phyloP scores from a whole-genome alignment of 1,140 invertebrate genomes.

The Bombus terrestris region DNA sequence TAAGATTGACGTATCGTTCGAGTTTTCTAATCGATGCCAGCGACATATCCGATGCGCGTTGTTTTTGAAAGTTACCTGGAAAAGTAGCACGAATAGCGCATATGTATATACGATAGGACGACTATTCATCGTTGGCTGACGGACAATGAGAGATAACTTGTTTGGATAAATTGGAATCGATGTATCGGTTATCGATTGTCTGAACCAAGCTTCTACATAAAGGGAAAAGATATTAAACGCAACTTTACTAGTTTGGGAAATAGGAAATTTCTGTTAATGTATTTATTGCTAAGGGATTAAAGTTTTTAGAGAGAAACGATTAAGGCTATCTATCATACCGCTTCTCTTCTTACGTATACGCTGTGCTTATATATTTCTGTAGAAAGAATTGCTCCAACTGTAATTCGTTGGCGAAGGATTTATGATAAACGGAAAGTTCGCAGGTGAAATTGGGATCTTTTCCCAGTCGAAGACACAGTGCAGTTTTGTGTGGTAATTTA shows the following conservation, averaged over 20 bases:
- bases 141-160: not conserved
- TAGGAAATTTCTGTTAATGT: not conserved
- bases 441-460: not conserved
- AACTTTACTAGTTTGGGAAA: not conserved
- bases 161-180: not conserved
- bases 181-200: not conserved
- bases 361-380: no score
- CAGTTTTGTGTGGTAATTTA: conserved; percentile 22
- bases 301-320: no score
- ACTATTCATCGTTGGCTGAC: not conserved
- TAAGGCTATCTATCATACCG: no score
- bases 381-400: not conserved
- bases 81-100: not conserved
- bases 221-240: not conserved
- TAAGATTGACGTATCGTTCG: conserved; percentile 7
- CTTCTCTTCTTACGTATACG: no score
- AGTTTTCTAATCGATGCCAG: conserved; percentile 24
- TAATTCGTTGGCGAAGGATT: not conserved
- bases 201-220: not conserved
- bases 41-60: not conserved
- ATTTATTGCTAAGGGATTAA: no score
- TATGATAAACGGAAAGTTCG: not conserved
- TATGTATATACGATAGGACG: not conserved
- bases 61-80: not conserved
- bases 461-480: not conserved